phyloP scores from a whole-genome alignment of 2,113 vertebrate genomes.

The Caranx melampygus region DNA sequence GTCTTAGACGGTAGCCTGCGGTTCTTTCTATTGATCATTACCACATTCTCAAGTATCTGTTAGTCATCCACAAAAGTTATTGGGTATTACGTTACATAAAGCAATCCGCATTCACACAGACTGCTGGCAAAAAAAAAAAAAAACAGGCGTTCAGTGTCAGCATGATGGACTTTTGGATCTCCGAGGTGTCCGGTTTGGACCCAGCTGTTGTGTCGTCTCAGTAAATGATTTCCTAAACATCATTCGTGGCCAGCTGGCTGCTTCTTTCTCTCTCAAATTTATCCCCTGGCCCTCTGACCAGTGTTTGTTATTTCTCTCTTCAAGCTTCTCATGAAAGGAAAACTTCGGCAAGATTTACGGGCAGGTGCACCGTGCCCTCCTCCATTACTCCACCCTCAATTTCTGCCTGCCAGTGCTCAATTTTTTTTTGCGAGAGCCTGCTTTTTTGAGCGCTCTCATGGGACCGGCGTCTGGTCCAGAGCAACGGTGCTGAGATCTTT shows the following conservation, averaged over 20 bases:
- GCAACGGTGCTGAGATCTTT: constrained; percentile 81
- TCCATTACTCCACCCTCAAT: constrained; percentile 69
- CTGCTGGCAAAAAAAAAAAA: background rate
- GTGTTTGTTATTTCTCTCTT: constrained; percentile 74
- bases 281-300: constrained; percentile 51
- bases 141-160: constrained; percentile 1
- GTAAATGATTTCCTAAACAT: constrained; percentile 68
- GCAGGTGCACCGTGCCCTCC: constrained; percentile 76
- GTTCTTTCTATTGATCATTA: background rate
- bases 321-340: constrained; percentile 73
- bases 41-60: background rate
- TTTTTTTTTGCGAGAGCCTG: constrained; percentile 67
- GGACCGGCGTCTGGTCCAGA: constrained; percentile 69
- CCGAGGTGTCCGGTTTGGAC: constrained; percentile 52
- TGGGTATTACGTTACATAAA: constrained; percentile 1
- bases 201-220: constrained; percentile 33
- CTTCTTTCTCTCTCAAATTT: constrained; percentile 22
- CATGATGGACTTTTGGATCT: constrained; percentile 19
- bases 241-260: constrained; percentile 51
- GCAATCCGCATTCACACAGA: constrained; percentile 7
- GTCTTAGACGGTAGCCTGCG: background rate
- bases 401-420: constrained; percentile 62
- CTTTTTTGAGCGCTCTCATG: constrained; percentile 73
- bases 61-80: constrained; percentile 1
- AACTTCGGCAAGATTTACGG: constrained; percentile 77